Evolutionary conservation across 2,888 invertebrate species (phyloP), one percentile per base, ranked within the genome.

Genomic region (Drosophila picticornis): DNA sequence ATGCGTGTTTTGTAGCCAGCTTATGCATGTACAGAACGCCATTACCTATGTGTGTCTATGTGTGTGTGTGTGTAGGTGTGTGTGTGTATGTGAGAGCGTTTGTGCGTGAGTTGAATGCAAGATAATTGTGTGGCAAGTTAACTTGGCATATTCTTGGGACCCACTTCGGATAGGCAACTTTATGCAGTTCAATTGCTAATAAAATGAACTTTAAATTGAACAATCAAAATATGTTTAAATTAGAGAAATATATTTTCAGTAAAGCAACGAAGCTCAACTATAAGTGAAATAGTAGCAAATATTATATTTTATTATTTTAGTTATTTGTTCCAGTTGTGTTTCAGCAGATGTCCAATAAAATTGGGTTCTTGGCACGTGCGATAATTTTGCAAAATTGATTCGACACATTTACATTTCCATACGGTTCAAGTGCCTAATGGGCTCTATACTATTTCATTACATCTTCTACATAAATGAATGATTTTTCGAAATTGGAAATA

Each of bases 101-200:
- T 36, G 40, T 22, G 34, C 55, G 59, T 71, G 58, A 43, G 62
- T 52, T 65, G 78, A 81, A 77, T 78, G 40, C 58, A 34, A 43
- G 48, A 43, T 60, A 72, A 82, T 82, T 79, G 75, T 75, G 72
- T 80, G 71, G 71, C 68, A 79, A 80, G 82, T 80, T 82, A 80
- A 67, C 83, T 77, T 75, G 80, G 50, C 57, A 51, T 52, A 58
- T 74, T 57, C 59, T 55, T 63, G 68, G 63, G 36, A 48, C 29
- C 36, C 57, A 43, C 11, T 43, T 22, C 22, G 5, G 5, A 43
- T 22, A 22, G 43, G 6, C 43, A 6, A 11, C 43, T 22, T 11
- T 22, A 3, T 1, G 9, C 7, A 43, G 43, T 46, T 65, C 43
- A 43, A 65, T 75, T 60, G 55, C 43, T 6, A 43, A 43, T 43